Percentiles rank a stretch among this genome's conserved stretches.
phyloP scores from a whole-genome alignment of 64 coral and sea anemone species.

The Acropora yongei region DNA sequence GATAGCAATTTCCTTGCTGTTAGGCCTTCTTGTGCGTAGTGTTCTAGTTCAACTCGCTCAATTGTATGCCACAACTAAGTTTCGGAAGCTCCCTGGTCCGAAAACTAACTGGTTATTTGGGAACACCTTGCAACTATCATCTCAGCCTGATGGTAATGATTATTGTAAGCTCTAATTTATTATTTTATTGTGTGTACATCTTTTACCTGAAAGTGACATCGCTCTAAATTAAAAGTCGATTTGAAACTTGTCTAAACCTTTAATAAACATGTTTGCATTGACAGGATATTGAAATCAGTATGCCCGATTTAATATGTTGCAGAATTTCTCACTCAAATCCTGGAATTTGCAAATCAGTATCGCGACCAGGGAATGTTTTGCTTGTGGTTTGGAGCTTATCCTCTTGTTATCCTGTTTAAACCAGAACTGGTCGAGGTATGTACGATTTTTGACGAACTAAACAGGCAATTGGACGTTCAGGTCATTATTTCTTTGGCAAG shows the following conservation, averaged over 20 bases:
- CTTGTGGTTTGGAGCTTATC: slow-evolving; percentile 34
- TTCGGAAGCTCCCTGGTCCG: slow-evolving; percentile 63
- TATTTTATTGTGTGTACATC: not conserved
- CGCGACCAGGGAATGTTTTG: slow-evolving; percentile 18
- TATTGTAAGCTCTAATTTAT: not conserved
- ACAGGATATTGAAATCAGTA: not conserved
- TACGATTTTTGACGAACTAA: not conserved
- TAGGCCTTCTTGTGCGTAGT: not conserved
- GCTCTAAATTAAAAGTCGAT: no score
- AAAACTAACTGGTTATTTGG: slow-evolving; percentile 60
- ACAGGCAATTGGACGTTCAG: no score
- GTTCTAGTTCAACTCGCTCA: slow-evolving; percentile 12
- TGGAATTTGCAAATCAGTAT: slow-evolving; percentile 4
- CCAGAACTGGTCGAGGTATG: slow-evolving; percentile 40
- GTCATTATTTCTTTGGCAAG: not conserved
- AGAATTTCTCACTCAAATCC: slow-evolving; percentile 26
- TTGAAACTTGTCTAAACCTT: no score
- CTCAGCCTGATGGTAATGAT: slow-evolving; percentile 35
- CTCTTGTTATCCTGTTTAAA: slow-evolving; percentile 3
- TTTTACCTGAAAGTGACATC: no score
- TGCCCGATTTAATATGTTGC: not conserved
- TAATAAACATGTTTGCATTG: no score
- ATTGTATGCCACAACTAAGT: not conserved
- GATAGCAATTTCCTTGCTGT: not conserved
- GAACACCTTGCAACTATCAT: slow-evolving; percentile 58